These are phyloP conservation scores for Falco cherrug DNA, from an alignment of 2,797 vertebrate species.

Conservation along the genomic window DNA sequence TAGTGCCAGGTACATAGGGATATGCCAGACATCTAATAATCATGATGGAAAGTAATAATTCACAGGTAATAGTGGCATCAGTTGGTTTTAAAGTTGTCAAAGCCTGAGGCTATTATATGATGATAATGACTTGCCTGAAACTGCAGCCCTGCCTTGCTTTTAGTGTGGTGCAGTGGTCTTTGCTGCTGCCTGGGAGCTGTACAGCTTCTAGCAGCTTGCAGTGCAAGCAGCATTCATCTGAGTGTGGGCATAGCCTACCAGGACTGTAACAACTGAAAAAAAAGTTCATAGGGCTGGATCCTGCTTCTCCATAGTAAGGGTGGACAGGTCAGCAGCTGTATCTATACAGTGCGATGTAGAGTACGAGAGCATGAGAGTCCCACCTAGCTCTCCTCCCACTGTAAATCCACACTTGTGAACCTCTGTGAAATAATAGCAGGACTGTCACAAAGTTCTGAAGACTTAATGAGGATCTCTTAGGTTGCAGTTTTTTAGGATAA, in stretches of 20 bases:
- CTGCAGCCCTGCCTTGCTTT: not conserved
- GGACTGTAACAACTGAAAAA: not conserved
- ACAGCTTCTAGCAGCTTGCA: not conserved
- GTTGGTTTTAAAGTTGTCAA: not conserved
- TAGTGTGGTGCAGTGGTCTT: not conserved
- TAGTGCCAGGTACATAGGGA: fast-evolving
- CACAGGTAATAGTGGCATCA: not conserved
- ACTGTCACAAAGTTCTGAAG: not conserved
- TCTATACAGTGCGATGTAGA: not conserved
- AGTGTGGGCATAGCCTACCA: not conserved
- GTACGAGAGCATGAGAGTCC: not conserved
- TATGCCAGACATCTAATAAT: not conserved
- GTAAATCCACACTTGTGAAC: not conserved
- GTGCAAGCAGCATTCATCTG: not conserved
- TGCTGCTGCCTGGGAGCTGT: not conserved
- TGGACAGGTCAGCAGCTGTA: not conserved
- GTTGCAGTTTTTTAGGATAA: not conserved
- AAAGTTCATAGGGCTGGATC: not conserved
- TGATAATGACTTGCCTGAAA: not conserved
- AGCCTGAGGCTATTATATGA: not conserved
- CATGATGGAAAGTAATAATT: not conserved
- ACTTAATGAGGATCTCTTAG: not conserved
- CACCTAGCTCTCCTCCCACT: not conserved
- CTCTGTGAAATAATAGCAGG: not conserved
- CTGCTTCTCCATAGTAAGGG: not conserved